Percentiles rank a stretch among this genome's conserved stretches.
These are phyloP conservation scores for Pluvianellus socialis DNA, from an alignment of 2,113 vertebrate genomes.

Conservation along the genomic window DNA sequence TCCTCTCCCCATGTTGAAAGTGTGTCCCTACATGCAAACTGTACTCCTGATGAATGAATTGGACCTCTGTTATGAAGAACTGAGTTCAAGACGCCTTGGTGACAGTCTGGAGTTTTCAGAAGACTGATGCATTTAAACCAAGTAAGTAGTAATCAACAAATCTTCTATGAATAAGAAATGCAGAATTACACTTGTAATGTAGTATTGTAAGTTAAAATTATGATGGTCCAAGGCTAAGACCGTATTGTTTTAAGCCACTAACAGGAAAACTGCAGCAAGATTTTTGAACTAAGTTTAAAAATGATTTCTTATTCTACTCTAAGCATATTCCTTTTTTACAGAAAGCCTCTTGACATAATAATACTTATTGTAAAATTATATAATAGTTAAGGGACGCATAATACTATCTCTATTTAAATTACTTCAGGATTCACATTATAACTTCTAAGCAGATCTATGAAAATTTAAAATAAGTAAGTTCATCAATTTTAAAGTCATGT, in stretches of 20 bases:
- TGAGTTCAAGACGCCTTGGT: not conserved
- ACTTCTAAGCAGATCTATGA: not conserved
- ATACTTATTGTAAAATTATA: not conserved
- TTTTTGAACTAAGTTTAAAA: not conserved
- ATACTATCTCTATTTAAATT: not conserved
- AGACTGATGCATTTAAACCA: not conserved
- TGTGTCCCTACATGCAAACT: not conserved
- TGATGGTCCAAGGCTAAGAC: not conserved
- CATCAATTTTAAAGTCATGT: not conserved
- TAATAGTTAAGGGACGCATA: not conserved
- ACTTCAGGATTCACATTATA: not conserved
- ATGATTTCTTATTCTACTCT: not conserved
- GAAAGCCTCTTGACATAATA: not conserved
- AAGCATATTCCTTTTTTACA: not conserved
- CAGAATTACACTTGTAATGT: not conserved
- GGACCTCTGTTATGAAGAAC: not conserved
- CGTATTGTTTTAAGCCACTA: not conserved
- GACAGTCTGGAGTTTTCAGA: not conserved
- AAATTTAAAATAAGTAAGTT: not conserved
- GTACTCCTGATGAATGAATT: rapidly evolving
- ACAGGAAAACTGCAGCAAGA: not conserved
- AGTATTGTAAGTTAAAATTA: not conserved
- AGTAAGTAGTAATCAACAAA: not conserved
- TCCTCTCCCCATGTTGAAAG: rapidly evolving
- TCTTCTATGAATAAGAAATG: not conserved